Percentiles rank a stretch among this genome's conserved stretches.
These are phyloP conservation scores for Heliconius himera DNA, from an alignment of 1,140 invertebrate genomes.

Conservation along the genomic window DNA sequence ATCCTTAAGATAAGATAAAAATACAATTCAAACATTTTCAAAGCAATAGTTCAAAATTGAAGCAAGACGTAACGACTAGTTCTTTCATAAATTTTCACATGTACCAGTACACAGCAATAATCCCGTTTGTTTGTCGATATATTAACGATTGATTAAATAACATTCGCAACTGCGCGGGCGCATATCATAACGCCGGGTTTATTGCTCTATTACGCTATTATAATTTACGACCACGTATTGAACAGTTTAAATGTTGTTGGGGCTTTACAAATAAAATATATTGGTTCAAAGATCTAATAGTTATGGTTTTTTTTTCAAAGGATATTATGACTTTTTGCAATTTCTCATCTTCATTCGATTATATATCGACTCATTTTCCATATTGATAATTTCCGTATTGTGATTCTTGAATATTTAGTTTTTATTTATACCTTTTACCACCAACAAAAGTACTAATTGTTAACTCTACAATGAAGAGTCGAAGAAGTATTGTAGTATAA, in stretches of 20 bases:
- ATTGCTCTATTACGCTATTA: conserved; percentile 64
- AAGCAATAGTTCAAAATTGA: too few relatives aligned
- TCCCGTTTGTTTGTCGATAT: conserved; percentile 47
- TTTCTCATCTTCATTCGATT: neutral
- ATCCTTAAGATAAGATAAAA: too few relatives aligned
- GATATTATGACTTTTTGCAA: too few relatives aligned
- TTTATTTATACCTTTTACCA: too few relatives aligned
- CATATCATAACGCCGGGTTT: conserved; percentile 53
- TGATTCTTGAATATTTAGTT: too few relatives aligned
- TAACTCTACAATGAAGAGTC: too few relatives aligned
- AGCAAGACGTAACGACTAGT: too few relatives aligned
- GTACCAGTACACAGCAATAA: conserved; percentile 46
- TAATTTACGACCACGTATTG: conserved; percentile 55
- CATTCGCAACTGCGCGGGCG: conserved; percentile 43
- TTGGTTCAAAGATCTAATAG: neutral
- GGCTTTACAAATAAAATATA: neutral
- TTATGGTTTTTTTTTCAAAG: conserved; percentile 10
- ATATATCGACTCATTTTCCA: too few relatives aligned
- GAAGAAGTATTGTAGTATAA: too few relatives aligned
- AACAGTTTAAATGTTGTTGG: conserved; percentile 22
- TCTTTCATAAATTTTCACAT: neutral
- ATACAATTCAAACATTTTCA: too few relatives aligned
- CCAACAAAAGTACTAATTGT: too few relatives aligned
- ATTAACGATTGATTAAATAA: conserved; percentile 59
- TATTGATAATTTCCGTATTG: too few relatives aligned